These are phyloP conservation scores for Stylophora pistillata DNA, from an alignment of 64 coral and sea anemone genomes.

Conservation along the genomic window DNA sequence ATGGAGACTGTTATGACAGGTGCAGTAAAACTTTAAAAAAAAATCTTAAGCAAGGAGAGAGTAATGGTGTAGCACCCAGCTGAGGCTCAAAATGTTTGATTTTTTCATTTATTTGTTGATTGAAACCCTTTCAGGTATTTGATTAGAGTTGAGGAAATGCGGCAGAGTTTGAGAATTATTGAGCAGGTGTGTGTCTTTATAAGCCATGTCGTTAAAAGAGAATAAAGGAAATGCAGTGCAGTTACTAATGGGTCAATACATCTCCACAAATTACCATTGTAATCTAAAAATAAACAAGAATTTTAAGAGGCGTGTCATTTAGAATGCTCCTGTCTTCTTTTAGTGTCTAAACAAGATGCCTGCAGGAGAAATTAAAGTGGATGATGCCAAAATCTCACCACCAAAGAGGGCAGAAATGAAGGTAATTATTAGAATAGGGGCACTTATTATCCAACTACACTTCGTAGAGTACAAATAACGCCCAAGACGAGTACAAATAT, in stretches of 20 bases:
- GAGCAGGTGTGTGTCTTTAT: slow-evolving; percentile 59
- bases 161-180: slow-evolving; percentile 94
- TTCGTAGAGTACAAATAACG: no score
- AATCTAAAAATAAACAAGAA: no score
- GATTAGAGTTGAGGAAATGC: slow-evolving; percentile 93
- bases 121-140: slow-evolving; percentile 76
- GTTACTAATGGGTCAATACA: no score
- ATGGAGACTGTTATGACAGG: slow-evolving; percentile 99
- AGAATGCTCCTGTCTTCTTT: not conserved
- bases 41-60: not conserved
- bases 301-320: no score
- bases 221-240: no score
- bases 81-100: not conserved
- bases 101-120: not conserved
- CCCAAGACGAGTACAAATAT: no score
- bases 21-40: slow-evolving; percentile 1
- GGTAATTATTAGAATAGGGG: slow-evolving; percentile 47
- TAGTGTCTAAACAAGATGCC: slow-evolving; percentile 98
- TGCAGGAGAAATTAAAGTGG: slow-evolving; percentile 88
- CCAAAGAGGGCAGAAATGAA: slow-evolving; percentile 99
- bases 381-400: slow-evolving; percentile 97
- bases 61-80: not conserved
- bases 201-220: no score
- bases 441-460: no score
- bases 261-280: no score